Conservation (phyloP, 2,797 vertebrate genomes). For the Tangara arthus region DNA sequence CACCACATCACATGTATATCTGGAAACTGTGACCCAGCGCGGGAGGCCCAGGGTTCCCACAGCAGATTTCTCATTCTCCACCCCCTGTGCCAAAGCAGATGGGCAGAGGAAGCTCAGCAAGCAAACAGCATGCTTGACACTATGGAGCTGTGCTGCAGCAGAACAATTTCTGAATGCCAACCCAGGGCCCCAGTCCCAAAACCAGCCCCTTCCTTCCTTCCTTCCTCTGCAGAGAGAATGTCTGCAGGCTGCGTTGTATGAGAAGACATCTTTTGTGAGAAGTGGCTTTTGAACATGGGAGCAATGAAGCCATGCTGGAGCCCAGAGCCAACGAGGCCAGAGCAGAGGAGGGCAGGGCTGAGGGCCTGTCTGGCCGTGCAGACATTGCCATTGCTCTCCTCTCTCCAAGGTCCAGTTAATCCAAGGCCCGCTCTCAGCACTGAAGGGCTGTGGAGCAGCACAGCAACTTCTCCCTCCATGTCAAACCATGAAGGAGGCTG, state of each 20-base stretch:
- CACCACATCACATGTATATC: neutral
- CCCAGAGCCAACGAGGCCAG: neutral
- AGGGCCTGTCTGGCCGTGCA: neutral
- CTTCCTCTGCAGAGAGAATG: neutral
- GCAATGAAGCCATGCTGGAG: accelerated
- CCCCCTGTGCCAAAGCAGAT: neutral
- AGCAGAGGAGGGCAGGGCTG: neutral
- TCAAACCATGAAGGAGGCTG: neutral
- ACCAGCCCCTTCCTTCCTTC: neutral
- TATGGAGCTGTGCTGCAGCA: neutral
- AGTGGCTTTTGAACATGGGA: neutral
- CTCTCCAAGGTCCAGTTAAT: neutral
- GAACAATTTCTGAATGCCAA: neutral
- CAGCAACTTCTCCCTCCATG: neutral
- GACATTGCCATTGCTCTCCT: neutral
- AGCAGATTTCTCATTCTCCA: slow-evolving; percentile 4
- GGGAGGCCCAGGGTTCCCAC: neutral
- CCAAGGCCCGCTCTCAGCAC: accelerated
- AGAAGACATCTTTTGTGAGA: neutral
- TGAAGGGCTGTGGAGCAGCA: neutral
- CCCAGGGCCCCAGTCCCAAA: neutral
- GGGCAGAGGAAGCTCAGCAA: neutral
- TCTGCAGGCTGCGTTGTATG: neutral
- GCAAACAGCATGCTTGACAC: neutral
- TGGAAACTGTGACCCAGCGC: neutral